Percentiles rank a stretch among this genome's conserved stretches.
phyloP scores from a whole-genome alignment of 2,113 vertebrate genomes.

The Telmatochromis sp. region DNA sequence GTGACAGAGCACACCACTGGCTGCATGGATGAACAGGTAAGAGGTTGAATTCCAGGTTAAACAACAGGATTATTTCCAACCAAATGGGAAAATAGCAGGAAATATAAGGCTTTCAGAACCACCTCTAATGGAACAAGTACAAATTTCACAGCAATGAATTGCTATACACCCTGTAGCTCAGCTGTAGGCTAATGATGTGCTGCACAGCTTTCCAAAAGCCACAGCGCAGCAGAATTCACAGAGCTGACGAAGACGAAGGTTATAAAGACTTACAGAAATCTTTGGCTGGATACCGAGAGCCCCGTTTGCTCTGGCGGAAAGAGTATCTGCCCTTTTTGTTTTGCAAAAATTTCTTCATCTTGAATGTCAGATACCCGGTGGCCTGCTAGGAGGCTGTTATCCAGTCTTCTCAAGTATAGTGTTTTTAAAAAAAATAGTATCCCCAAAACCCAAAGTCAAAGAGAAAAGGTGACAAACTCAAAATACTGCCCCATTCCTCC shows the following conservation, averaged over 20 bases:
- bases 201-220: neutral
- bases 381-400: conserved; percentile 27
- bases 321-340: conserved; percentile 56
- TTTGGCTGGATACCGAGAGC: conserved; percentile 59
- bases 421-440: neutral
- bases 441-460: conserved; percentile 15
- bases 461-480: neutral
- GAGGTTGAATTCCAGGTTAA: neutral
- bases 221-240: conserved; percentile 8
- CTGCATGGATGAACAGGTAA: neutral
- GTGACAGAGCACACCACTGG: neutral
- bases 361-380: conserved; percentile 30
- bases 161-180: neutral
- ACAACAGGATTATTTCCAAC: neutral
- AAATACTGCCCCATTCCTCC: conserved; percentile 37
- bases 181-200: neutral
- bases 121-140: neutral
- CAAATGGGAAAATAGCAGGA: neutral
- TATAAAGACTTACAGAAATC: conserved; percentile 78
- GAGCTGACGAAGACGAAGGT: neutral
- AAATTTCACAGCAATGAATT: neutral
- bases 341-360: conserved; percentile 63
- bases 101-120: neutral
- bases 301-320: conserved; percentile 56
- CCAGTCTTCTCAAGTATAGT: conserved; percentile 6